Percentiles rank a stretch among this genome's conserved stretches.
phyloP scores from a whole-genome alignment of 2,113 vertebrate species.

The Chloropsis cyanopogon region DNA sequence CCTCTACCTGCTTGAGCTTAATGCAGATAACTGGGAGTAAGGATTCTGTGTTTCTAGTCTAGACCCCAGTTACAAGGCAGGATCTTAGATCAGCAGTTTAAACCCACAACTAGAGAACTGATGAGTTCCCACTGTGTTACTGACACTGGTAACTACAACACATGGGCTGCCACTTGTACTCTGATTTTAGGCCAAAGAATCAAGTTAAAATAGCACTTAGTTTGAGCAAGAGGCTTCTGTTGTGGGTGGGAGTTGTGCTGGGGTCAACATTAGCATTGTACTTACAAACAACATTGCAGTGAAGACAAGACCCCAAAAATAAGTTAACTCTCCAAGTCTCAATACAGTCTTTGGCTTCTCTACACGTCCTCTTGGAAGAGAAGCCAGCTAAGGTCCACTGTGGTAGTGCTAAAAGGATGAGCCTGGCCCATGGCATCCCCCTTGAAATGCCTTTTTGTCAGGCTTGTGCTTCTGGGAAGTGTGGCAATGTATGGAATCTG shows the following conservation, averaged over 20 bases:
- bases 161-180: neutral
- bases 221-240: slow-evolving; percentile 24
- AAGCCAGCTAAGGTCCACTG: neutral
- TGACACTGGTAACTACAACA: neutral
- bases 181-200: slow-evolving; percentile 1
- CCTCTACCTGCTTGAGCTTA: neutral
- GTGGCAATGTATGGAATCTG: neutral
- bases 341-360: neutral
- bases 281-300: neutral
- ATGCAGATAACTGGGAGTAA: neutral
- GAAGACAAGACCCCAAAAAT: neutral
- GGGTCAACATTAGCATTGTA: neutral
- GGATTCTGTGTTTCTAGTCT: neutral
- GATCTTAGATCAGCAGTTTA: neutral
- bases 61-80: neutral
- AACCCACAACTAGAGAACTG: neutral
- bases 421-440: neutral
- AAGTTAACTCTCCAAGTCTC: neutral
- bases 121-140: neutral
- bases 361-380: neutral
- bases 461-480: neutral
- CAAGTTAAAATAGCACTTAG: slow-evolving; percentile 36
- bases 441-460: neutral
- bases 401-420: neutral
- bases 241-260: slow-evolving; percentile 5